These are phyloP conservation scores for Chiloscyllium punctatum DNA, from an alignment of 2,797 vertebrate genomes.

Conservation along the genomic window DNA sequence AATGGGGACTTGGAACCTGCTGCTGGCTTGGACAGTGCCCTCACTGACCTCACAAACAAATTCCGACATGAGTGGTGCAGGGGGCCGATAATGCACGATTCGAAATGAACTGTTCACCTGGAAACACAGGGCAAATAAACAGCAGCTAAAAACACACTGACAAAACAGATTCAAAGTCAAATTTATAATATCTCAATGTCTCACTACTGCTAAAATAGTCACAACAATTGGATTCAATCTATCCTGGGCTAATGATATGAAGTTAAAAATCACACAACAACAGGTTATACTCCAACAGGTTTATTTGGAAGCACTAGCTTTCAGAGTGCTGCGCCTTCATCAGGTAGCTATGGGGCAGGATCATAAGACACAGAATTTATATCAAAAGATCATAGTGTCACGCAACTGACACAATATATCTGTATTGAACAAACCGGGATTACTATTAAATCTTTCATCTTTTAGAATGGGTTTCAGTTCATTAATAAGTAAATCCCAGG, in stretches of 20 bases:
- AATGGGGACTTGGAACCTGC: slow-evolving; percentile 56
- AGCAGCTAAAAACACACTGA: not conserved
- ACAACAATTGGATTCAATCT: not conserved
- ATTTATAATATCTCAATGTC: not conserved
- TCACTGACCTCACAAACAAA: slow-evolving; percentile 62
- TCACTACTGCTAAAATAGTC: not conserved
- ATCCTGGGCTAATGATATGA: not conserved
- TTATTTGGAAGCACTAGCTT: too few species aligned
- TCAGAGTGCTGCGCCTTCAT: too few species aligned
- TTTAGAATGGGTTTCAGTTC: too few species aligned
- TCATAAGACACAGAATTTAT: too few species aligned
- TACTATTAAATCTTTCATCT: too few species aligned
- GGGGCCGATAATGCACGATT: slow-evolving; percentile 53
- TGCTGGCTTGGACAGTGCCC: slow-evolving; percentile 59
- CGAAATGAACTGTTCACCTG: slow-evolving; percentile 73
- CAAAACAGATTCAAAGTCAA: not conserved
- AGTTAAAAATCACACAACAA: too few species aligned
- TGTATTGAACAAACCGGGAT: too few species aligned
- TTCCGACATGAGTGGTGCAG: slow-evolving; percentile 50
- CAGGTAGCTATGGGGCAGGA: too few species aligned
- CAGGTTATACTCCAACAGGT: too few species aligned
- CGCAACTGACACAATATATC: too few species aligned
- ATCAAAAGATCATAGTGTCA: too few species aligned
- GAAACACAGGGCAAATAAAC: not conserved
- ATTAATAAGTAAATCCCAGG: too few species aligned